Evolutionary conservation across 2,888 invertebrate species (phyloP), one percentile per base, ranked within the genome.

Genomic region (Molorchus minor): DNA sequence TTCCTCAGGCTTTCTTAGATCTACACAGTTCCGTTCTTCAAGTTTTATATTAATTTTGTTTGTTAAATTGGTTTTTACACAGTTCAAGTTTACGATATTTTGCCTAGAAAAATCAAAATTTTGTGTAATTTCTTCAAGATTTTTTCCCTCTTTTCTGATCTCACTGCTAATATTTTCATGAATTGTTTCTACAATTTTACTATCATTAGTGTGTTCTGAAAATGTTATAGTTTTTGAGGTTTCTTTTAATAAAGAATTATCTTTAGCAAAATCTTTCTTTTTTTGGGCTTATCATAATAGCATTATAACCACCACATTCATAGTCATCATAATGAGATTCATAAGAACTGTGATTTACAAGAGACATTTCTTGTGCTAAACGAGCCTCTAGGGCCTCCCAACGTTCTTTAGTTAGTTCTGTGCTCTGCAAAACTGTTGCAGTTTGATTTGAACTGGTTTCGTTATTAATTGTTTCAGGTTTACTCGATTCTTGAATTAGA

Each of bases 341-440:
- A 47, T 76, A 75, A 0, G 68, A 67, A 63, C 74, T 68, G 54
- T 70, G 73, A 58, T 75, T 69, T 4, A 76, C 60, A 51, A 66
- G 69, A n/a, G 72, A 58, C 56, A 75, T 69, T 67, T 75, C 75
- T 54, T 75, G 66, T 46, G 75, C 75, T 41, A 80, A 63, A 57
- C 77, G 75, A 2, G 79, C 79, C 65, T 81, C 81, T 13, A 81
- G 63, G 2, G 76, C 78, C 55, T 79, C 80, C 75, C 79, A 81
- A 62, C 68, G 77, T 52, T 76, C 80, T 62, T 77, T 74, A 58
- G 79, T 80, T 17, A 79, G 69, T 13, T 76, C 75, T 2, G 75
- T 68, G 17, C 65, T 69, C 44, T 69, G 64, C 20, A 73, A 43
- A 4, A 56, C 36, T 19, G 54, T 25, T 2, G 43, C 8, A 15